Evolutionary conservation across 2,888 invertebrate genomes (phyloP).

Genomic region (Mechanitis mazaeus): DNA sequence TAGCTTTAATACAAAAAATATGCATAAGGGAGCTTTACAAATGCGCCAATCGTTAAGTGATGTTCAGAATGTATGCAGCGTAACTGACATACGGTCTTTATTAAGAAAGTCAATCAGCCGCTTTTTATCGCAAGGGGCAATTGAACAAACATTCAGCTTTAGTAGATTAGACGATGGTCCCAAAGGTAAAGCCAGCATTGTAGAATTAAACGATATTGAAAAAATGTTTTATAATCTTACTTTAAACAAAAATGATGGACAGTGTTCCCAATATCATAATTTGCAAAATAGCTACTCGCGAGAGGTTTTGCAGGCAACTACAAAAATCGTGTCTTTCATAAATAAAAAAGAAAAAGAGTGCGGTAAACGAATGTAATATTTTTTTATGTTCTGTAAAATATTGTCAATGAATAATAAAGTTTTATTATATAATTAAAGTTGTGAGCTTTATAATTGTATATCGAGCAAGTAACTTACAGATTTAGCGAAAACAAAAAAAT

Average conservation of each 20-base stretch:
- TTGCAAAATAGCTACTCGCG: conserved; percentile 10
- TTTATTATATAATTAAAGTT: too few relatives aligned
- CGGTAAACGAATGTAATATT: conserved; percentile 2
- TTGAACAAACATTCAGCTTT: conserved; percentile 31
- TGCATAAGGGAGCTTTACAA: conserved; percentile 11
- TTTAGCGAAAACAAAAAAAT: too few relatives aligned
- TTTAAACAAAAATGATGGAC: conserved; percentile 6
- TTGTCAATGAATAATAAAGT: too few relatives aligned
- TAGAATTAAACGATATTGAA: conserved; percentile 8
- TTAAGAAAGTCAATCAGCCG: conserved; percentile 32
- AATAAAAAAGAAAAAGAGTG: conserved; percentile 50
- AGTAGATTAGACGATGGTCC: conserved; percentile 34
- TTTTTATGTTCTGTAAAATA: neutral
- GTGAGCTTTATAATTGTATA: too few relatives aligned
- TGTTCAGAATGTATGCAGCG: conserved; percentile 32
- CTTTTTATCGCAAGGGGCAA: conserved; percentile 18
- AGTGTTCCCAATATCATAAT: neutral
- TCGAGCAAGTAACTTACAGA: too few relatives aligned
- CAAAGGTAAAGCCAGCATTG: conserved; percentile 25
- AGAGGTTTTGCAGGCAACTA: conserved; percentile 39
- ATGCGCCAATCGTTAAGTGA: conserved; percentile 15
- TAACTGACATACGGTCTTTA: conserved; percentile 35
- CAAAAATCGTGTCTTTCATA: conserved; percentile 48
- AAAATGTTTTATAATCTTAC: conserved; percentile 7
- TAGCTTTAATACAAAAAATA: conserved; percentile 26